Evolutionary conservation across 2,888 invertebrate species (phyloP), one percentile per base, ranked within the genome.

Genomic region (Tiliacea aurago): DNA sequence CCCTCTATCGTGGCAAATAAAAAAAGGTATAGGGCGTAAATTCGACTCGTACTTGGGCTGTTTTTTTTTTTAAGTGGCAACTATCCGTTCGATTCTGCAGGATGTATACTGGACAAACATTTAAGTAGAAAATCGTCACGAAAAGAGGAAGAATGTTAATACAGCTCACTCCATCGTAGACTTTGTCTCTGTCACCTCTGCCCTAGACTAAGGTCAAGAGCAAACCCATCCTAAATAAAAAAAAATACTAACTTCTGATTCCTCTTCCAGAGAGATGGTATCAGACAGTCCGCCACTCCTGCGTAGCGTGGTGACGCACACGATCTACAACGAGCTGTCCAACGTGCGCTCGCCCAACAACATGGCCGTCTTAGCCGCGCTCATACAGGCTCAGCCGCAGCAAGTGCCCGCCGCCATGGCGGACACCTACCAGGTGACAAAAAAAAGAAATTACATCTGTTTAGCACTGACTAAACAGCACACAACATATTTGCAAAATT

Each of bases 291-390:
- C 98, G 0, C 98, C 98, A 41, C 98, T 99, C 90, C 95, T 99
- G 70, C 97, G 98, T 76, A 98, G 98, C 49, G 97, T 99, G 78
- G 96, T 99, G 85, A 99, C 99, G 86, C 98, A 98, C 91, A 99
- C 99, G 0, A 98, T 99, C 74, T 99, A 99, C 96, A 99, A 99
- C 94, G 99, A 99, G 96, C 95, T 99, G 84, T 99, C 99, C 0
- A 98, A 98, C 90, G 98, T 98, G 45, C 97, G 99, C 76, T 99
- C 99, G 95, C 98, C 99, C 0, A 99, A 99, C 96, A 99, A 99
- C 94, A 98, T 99, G 98, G 97, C 98, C 18, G 98, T 99, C 93
- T 97, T 99, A 23, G 98, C 98, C 4, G 98, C 98, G 15, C 98
- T 99, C 94, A 98, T 99, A 90, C 98, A 98, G 93, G 98, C 98